Evolutionary conservation across 2,888 invertebrate genomes (phyloP).

Genomic region (Drosophila mercatorum): DNA sequence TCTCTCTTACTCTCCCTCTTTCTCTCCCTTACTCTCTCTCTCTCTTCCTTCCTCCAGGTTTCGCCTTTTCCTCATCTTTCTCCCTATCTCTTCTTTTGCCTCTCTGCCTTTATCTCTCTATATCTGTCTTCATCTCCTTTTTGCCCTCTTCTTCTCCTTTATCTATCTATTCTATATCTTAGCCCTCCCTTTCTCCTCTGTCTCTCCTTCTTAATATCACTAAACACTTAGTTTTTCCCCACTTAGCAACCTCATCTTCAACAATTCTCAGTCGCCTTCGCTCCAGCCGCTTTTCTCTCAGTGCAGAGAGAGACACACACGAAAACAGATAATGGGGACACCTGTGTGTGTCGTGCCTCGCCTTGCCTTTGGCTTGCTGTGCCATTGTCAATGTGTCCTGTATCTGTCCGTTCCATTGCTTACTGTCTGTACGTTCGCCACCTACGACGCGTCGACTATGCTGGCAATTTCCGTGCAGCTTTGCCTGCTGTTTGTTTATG

Average conservation of each 20-base stretch:
- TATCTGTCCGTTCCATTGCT: conserved; percentile 9
- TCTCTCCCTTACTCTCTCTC: background rate
- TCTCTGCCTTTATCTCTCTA: background rate
- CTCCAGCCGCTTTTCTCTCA: background rate
- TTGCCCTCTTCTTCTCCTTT: background rate
- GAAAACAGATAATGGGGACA: conserved; percentile 19
- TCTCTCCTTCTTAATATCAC: too few relatives aligned
- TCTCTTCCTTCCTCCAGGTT: too few relatives aligned
- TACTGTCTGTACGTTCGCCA: conserved; percentile 30
- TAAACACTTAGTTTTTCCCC: background rate
- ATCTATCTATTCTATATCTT: background rate
- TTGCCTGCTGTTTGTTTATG: conserved; percentile 76
- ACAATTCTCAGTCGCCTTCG: background rate
- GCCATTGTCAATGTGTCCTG: conserved; percentile 40
- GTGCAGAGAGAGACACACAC: background rate
- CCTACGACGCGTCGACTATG: conserved; percentile 32
- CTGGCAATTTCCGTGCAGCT: conserved; percentile 76
- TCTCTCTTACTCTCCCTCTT: background rate
- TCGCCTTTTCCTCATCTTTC: background rate
- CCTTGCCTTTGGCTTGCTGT: background rate
- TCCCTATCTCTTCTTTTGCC: too few relatives aligned
- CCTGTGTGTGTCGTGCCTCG: conserved; percentile 30
- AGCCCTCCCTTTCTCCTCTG: too few relatives aligned
- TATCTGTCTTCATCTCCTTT: background rate
- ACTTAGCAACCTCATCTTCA: background rate